Conservation (phyloP, 92 coral and sea anemone genomes). For the Chrysogorgia sp. region DNA sequence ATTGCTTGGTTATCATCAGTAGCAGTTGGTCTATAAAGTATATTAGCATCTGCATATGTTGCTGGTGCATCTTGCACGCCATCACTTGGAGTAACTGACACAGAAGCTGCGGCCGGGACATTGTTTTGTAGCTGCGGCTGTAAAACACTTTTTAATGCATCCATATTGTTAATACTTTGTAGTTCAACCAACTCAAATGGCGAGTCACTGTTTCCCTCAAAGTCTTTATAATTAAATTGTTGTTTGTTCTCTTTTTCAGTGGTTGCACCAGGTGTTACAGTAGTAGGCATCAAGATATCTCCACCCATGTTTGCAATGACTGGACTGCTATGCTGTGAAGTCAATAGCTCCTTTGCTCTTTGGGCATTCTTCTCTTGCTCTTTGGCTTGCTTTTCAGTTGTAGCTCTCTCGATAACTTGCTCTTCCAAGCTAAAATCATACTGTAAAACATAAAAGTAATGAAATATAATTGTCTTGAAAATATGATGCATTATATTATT, state of each 20-base stretch:
- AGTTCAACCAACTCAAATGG: conserved; percentile 98
- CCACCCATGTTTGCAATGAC: conserved; percentile 79
- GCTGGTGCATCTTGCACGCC: no score
- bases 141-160: conserved; percentile 85
- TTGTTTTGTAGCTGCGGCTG: conserved; percentile 57
- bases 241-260: conserved; percentile 71
- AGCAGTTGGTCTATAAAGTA: not conserved
- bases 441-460: conserved; percentile 47
- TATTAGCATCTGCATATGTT: not conserved
- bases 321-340: conserved; percentile 37
- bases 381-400: conserved; percentile 45
- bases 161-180: conserved; percentile 92
- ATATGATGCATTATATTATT: not conserved
- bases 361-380: conserved; percentile 45
- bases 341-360: conserved; percentile 7
- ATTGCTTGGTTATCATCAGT: not conserved
- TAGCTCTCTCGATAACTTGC: conserved; percentile 66
- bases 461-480: not conserved
- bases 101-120: conserved; percentile 1
- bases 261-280: conserved; percentile 61
- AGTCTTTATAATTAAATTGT: conserved; percentile 88
- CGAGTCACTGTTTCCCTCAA: conserved; percentile 81
- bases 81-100: not conserved
- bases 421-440: conserved; percentile 86
- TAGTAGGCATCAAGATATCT: conserved; percentile 85